Conservation (phyloP, 2,797 vertebrate species). For the Etheostoma nigrum region DNA sequence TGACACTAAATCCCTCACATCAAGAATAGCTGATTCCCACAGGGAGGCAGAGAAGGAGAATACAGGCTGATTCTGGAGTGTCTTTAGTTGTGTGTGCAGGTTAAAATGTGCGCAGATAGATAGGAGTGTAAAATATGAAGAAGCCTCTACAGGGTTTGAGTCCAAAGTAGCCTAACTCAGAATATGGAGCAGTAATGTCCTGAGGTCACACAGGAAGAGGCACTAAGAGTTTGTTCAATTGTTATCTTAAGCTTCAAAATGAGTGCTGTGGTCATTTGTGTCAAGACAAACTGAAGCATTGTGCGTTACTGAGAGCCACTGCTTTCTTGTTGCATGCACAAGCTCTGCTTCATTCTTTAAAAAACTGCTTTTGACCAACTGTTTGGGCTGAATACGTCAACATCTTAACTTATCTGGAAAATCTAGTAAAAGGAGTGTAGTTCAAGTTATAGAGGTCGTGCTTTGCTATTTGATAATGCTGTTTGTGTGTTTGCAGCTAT, state of each 20-base stretch:
- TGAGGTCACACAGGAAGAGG: constrained; percentile 55
- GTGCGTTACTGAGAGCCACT: constrained; percentile 4
- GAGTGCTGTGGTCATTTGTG: constrained; percentile 11
- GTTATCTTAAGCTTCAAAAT: constrained; percentile 15
- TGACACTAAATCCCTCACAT: background rate
- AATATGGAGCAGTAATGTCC: constrained; percentile 26
- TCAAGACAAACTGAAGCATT: constrained; percentile 23
- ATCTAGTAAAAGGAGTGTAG: constrained; percentile 17
- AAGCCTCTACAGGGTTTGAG: constrained; percentile 3
- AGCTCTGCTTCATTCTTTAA: background rate
- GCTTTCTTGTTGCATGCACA: background rate
- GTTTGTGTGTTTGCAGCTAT: background rate
- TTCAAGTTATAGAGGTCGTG: background rate
- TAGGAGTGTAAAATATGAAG: constrained; percentile 43
- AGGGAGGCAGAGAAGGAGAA: constrained; percentile 4
- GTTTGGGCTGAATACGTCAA: background rate
- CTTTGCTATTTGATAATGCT: constrained; percentile 48
- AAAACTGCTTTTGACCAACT: background rate
- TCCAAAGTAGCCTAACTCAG: background rate
- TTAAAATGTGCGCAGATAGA: background rate
- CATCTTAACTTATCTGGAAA: background rate
- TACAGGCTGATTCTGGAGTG: constrained; percentile 29
- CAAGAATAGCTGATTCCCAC: background rate
- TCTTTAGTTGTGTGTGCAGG: constrained; percentile 14
- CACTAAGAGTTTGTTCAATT: constrained; percentile 33